Evolutionary conservation across 2,888 invertebrate genomes (phyloP).

Genomic region (Chrysomela aeneicollis): DNA sequence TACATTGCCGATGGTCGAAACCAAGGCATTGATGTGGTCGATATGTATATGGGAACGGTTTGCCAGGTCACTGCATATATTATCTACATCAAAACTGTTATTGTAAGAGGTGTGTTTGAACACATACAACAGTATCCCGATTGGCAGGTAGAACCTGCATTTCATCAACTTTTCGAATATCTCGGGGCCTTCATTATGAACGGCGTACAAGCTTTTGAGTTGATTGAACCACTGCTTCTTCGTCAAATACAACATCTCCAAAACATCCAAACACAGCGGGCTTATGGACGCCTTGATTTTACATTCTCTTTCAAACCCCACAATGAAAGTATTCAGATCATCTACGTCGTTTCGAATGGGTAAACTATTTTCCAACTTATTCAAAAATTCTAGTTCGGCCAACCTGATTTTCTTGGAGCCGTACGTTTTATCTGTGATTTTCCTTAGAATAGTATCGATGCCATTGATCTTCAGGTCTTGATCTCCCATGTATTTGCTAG

Average conservation of each 20-base stretch:
- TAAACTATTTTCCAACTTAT: slow-evolving; percentile 46
- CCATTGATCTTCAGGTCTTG: slow-evolving; percentile 47
- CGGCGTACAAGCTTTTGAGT: slow-evolving; percentile 49
- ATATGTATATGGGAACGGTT: slow-evolving; percentile 48
- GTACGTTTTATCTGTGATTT: slow-evolving; percentile 44
- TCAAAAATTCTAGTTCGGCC: slow-evolving; percentile 50
- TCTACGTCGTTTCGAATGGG: slow-evolving; percentile 51
- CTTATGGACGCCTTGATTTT: slow-evolving; percentile 47
- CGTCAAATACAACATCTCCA: slow-evolving; percentile 49
- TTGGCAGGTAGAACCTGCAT: slow-evolving; percentile 52
- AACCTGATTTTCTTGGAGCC: slow-evolving; percentile 39
- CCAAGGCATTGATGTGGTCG: slow-evolving; percentile 49
- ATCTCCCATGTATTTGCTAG: slow-evolving; percentile 52
- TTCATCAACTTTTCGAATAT: slow-evolving; percentile 50
- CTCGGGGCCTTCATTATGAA: slow-evolving; percentile 42
- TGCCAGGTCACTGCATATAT: slow-evolving; percentile 46
- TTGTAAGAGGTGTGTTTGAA: slow-evolving; percentile 48
- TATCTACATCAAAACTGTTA: slow-evolving; percentile 45
- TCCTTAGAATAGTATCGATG: slow-evolving; percentile 45
- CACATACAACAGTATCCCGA: slow-evolving; percentile 50
- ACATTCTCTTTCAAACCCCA: slow-evolving; percentile 49
- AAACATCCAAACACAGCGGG: slow-evolving; percentile 49
- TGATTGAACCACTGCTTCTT: slow-evolving; percentile 47
- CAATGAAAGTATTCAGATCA: slow-evolving; percentile 53
- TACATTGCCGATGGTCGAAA: slow-evolving; percentile 41